Base-by-base conservation (phyloP, 2,113 vertebrate species). In the Eurystomus gularis region DNA sequence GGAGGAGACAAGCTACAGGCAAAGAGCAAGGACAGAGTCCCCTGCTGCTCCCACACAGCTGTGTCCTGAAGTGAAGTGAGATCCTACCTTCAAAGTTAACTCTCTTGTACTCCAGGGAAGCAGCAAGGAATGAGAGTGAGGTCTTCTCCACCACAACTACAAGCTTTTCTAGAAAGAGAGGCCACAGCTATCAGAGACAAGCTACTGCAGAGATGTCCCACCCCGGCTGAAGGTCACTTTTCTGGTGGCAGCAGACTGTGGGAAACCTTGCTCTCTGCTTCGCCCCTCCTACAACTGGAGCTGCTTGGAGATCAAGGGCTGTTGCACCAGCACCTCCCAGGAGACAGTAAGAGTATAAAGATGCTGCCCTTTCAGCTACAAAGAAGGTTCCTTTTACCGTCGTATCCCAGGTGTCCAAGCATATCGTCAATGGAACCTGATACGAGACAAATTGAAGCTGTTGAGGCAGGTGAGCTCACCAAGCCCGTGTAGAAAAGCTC, bases 21-120 rank as follows among this genome's bases (percentile, higher is more conserved):
- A 49, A 71, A 76, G 46, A 33, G 40, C 82, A n/a, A 72, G 40
- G 40, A 6, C 73, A 65, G 65, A 55, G 52, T 11, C 52, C 69
- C 18, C 76, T 82, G 58, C 35, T 57, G 52, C 29, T 18, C 54
- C 57, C 40, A 4, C 1, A 17, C 21, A 10, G 4, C 64, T 19
- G 6, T 0, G 5, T 18, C 33, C 35, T 18, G 60, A 73, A 18
- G n/a, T n/a, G n/a, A n/a, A n/a, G 46, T 5, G 0, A 75, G 7
- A 35, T 13, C 89, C 33, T 97, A 99, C 99, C 98, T 84, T 97
- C 97, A 79, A 98, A 98, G 80, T 97, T 98, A 82, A 98, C 98
- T 91, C 97, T 99, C 97, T 96, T 98, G 93, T n/a, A n/a, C n/a
- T n/a, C n/a, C n/a, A n/a, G n/a, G n/a, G n/a, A n/a, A n/a, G n/a